Percentiles rank a stretch among this genome's conserved stretches.
Evolutionary conservation across 2,888 invertebrate genomes (phyloP).

Genomic region (Isotomurus palustris): DNA sequence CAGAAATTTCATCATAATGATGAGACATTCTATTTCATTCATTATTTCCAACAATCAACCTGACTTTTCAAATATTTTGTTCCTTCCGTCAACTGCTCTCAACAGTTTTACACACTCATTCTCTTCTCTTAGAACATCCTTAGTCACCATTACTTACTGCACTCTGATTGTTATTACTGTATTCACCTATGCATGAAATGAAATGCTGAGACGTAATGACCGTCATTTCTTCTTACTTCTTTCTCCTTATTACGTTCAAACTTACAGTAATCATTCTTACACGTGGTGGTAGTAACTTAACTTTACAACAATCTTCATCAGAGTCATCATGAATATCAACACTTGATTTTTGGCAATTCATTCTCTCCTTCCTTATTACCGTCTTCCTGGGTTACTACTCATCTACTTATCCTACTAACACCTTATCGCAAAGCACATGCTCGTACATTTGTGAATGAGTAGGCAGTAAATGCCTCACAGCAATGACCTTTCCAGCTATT

Average conservation of each 20-base stretch:
- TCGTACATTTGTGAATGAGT: no score
- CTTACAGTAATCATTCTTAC: slow-evolving; percentile 34
- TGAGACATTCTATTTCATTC: slow-evolving; percentile 38
- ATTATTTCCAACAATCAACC: slow-evolving; percentile 26
- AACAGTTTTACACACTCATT: slow-evolving; percentile 5
- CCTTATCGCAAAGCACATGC: no score
- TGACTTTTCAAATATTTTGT: slow-evolving; percentile 13
- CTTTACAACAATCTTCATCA: no score
- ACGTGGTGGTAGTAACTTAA: slow-evolving; percentile 28
- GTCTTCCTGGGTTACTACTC: no score
- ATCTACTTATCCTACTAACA: no score
- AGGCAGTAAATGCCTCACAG: no score
- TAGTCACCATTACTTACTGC: neutral
- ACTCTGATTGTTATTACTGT: no score
- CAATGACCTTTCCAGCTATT: no score
- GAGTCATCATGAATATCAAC: slow-evolving; percentile 39
- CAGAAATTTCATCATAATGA: slow-evolving; percentile 9
- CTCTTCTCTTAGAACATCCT: neutral
- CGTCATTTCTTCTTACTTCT: slow-evolving; percentile 11
- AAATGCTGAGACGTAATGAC: slow-evolving; percentile 5
- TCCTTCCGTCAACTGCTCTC: slow-evolving; percentile 3
- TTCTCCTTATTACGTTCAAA: slow-evolving; percentile 34
- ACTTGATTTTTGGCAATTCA: slow-evolving; percentile 30
- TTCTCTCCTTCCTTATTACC: slow-evolving; percentile 13
- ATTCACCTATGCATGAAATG: no score